Evolutionary conservation across 37 sponge, comb jelly and placozoan genomes (phyloP).

Genomic region (Beroe ovata): DNA sequence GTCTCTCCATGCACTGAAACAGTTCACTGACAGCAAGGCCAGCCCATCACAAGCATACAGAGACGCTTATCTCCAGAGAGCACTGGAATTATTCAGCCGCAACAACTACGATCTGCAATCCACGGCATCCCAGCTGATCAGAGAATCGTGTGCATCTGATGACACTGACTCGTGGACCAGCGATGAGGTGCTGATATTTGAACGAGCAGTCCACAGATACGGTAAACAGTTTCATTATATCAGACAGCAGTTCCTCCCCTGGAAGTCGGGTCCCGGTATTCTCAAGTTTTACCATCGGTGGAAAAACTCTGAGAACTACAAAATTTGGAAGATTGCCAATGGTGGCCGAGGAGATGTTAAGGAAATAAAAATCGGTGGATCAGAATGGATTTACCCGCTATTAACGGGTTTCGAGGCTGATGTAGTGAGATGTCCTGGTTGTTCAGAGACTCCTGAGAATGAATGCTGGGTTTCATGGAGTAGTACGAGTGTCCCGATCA

Average conservation of each 20-base stretch:
- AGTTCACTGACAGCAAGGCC: neutral
- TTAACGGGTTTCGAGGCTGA: neutral
- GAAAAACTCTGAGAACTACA: slow-evolving; percentile 8
- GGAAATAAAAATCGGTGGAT: neutral
- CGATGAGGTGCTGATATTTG: slow-evolving; percentile 51
- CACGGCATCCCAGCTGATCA: neutral
- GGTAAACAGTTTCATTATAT: slow-evolving; percentile 56
- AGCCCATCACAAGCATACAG: neutral
- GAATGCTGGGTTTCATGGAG: slow-evolving; percentile 7
- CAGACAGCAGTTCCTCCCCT: slow-evolving; percentile 42
- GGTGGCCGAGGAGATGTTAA: neutral
- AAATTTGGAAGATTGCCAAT: neutral
- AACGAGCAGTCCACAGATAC: slow-evolving; percentile 1
- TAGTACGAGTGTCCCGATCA: neutral
- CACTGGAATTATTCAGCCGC: neutral
- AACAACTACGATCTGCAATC: neutral
- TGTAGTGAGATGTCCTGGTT: slow-evolving; percentile 19
- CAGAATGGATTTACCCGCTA: neutral
- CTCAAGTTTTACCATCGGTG: slow-evolving; percentile 42
- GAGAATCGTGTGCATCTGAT: neutral
- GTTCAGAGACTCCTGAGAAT: neutral
- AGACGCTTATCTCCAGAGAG: neutral
- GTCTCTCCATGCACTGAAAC: neutral
- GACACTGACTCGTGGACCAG: slow-evolving; percentile 3
- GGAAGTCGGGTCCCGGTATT: slow-evolving; percentile 9